These are phyloP conservation scores for Steinernema carpocapsae DNA, from an alignment of 2,888 invertebrate genomes.

Conservation along the genomic window DNA sequence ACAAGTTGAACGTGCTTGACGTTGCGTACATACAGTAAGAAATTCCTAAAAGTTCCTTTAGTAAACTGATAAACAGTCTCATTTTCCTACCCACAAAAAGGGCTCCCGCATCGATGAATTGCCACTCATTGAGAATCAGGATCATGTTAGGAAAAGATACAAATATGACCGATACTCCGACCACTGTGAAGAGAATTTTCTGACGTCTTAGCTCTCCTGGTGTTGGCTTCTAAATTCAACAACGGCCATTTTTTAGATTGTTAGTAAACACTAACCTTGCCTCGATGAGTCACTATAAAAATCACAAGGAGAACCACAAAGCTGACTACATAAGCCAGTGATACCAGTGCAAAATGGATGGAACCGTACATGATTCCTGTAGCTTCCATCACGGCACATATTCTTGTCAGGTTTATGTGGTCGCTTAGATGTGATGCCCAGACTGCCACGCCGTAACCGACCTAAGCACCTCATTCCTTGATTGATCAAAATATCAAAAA, in stretches of 20 bases:
- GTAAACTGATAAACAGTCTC: constrained; percentile 2
- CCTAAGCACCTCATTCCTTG: background rate
- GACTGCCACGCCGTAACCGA: constrained; percentile 11
- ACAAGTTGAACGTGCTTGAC: constrained; percentile 50
- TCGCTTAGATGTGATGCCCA: background rate
- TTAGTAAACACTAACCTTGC: constrained; percentile 36
- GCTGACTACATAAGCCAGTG: constrained; percentile 44
- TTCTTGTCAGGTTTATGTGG: constrained; percentile 18
- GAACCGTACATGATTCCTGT: constrained; percentile 51
- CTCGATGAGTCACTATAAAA: constrained; percentile 39
- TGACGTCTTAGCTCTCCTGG: constrained; percentile 46
- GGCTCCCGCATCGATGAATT: constrained; percentile 42
- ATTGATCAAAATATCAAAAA: background rate
- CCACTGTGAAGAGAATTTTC: constrained; percentile 46
- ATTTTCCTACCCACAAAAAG: constrained; percentile 46
- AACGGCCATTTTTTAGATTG: background rate
- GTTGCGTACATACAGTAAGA: constrained; percentile 50
- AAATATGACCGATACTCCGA: constrained; percentile 49
- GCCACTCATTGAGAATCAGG: constrained; percentile 51
- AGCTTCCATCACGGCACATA: constrained; percentile 52
- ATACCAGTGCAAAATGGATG: constrained; percentile 46
- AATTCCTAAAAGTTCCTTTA: constrained; percentile 40
- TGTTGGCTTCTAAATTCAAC: constrained; percentile 45
- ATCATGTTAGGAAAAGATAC: constrained; percentile 51
- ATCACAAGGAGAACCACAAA: constrained; percentile 42